These are phyloP conservation scores for Tringa solitaria DNA, from an alignment of 2,113 vertebrate species.

Conservation along the genomic window DNA sequence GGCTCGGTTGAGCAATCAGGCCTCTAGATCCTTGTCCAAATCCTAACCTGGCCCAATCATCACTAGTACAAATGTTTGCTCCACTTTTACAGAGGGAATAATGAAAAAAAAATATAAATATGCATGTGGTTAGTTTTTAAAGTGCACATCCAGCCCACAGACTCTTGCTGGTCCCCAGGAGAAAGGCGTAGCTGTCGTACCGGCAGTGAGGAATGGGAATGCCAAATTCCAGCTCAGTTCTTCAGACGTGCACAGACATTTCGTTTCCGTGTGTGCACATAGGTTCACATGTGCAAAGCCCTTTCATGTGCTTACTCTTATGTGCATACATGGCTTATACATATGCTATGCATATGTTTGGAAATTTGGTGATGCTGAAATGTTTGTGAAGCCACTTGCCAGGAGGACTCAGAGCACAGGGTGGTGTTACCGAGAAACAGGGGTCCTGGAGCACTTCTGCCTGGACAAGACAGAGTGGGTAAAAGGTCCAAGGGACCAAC, in stretches of 20 bases:
- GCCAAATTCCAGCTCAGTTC: background rate
- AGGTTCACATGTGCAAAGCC: background rate
- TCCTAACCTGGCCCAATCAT: slow-evolving; percentile 13
- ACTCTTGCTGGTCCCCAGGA: background rate
- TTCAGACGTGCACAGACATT: background rate
- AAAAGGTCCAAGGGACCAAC: background rate
- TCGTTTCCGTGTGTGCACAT: background rate
- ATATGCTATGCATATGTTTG: background rate
- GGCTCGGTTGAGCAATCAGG: slow-evolving; percentile 11
- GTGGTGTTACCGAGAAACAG: background rate
- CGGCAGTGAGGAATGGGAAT: background rate
- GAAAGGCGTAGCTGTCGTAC: background rate
- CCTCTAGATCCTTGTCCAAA: slow-evolving; percentile 40
- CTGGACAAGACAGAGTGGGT: background rate
- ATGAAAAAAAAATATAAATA: background rate
- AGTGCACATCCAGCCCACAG: background rate
- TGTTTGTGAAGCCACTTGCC: background rate
- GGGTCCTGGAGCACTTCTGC: background rate
- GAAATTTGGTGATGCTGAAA: background rate
- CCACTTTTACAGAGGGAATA: background rate
- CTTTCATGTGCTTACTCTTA: background rate
- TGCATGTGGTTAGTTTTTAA: background rate
- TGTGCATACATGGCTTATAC: background rate
- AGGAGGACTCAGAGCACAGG: background rate
- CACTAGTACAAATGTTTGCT: background rate